Conservation (phyloP, 2,113 vertebrate species). For the Scomber colias region DNA sequence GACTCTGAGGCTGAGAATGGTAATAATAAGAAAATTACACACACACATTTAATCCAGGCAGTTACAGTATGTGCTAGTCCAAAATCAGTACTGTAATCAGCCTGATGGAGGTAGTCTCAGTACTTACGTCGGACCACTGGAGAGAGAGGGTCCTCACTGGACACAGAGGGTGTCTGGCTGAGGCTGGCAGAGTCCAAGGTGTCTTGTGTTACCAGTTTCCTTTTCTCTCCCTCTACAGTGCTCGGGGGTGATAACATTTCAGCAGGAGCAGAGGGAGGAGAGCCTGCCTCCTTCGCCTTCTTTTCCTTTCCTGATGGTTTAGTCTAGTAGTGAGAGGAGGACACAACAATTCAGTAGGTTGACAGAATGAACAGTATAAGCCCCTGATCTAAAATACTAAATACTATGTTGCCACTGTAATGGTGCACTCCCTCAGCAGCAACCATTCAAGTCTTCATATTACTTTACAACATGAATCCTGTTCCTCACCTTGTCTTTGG, state of each 20-base stretch:
- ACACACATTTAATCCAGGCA: not conserved
- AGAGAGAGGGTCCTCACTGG: slow-evolving; percentile 82
- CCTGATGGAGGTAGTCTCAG: not conserved
- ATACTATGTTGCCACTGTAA: not conserved
- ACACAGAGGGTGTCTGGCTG: slow-evolving; percentile 82
- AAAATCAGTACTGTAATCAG: no score
- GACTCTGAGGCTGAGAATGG: slow-evolving; percentile 60
- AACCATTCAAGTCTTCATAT: not conserved
- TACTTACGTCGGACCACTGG: slow-evolving; percentile 77
- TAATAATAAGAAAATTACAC: no score
- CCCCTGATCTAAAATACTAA: not conserved
- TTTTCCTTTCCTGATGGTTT: slow-evolving; percentile 61
- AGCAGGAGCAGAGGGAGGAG: slow-evolving; percentile 36
- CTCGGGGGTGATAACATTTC: slow-evolving; percentile 40
- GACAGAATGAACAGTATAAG: not conserved
- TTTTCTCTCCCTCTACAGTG: slow-evolving; percentile 60
- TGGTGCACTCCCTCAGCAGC: not conserved
- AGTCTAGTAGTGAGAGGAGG: slow-evolving; percentile 43
- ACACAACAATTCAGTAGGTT: not conserved
- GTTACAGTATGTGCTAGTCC: not conserved
- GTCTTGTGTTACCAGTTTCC: slow-evolving; percentile 79
- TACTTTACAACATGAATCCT: not conserved
- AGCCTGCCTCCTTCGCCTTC: slow-evolving; percentile 60
- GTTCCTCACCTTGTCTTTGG: slow-evolving; percentile 75
- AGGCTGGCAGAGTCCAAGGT: slow-evolving; percentile 80